Percentiles rank a stretch among this genome's conserved stretches.
phyloP scores from a whole-genome alignment of 2,888 invertebrate species.

The Quadriops clusia region DNA sequence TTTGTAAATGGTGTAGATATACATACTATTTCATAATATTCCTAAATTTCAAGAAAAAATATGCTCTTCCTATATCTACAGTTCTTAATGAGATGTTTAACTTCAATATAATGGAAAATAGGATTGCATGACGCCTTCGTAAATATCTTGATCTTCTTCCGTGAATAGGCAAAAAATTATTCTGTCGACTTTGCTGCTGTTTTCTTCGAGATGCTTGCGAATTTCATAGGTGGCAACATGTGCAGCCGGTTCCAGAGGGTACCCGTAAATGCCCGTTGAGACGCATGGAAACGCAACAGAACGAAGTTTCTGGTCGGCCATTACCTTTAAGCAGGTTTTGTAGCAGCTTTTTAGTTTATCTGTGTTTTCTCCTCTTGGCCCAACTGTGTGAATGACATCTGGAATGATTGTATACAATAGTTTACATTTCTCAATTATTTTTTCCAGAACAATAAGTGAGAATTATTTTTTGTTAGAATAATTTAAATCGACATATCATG shows the following conservation, averaged over 20 bases:
- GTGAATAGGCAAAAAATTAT: conserved; percentile 74
- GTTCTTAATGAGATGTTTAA: no score
- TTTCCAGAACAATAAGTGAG: no score
- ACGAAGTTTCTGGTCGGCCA: conserved; percentile 43
- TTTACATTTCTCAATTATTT: no score
- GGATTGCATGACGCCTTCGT: conserved; percentile 56
- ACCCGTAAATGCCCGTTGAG: conserved; percentile 85
- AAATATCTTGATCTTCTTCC: conserved; percentile 57
- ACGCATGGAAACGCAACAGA: conserved; percentile 82
- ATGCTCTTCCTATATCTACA: no score
- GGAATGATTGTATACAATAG: no score
- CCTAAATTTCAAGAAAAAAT: no score
- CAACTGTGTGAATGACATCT: conserved; percentile 87
- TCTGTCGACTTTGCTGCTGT: conserved; percentile 47
- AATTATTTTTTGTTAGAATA: conserved; percentile 7
- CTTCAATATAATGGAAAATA: conserved; percentile 53
- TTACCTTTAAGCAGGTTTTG: conserved; percentile 48
- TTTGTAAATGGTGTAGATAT: no score
- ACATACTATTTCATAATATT: no score
- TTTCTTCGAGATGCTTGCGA: conserved; percentile 48
- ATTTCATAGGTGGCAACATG: conserved; percentile 59
- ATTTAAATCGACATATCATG: conserved; percentile 5
- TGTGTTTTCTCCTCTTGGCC: conserved; percentile 64
- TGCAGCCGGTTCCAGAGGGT: conserved; percentile 68
- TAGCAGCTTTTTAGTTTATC: conserved; percentile 58